Conservation (phyloP, 2,797 vertebrate species). For the Lacerta viridis region DNA sequence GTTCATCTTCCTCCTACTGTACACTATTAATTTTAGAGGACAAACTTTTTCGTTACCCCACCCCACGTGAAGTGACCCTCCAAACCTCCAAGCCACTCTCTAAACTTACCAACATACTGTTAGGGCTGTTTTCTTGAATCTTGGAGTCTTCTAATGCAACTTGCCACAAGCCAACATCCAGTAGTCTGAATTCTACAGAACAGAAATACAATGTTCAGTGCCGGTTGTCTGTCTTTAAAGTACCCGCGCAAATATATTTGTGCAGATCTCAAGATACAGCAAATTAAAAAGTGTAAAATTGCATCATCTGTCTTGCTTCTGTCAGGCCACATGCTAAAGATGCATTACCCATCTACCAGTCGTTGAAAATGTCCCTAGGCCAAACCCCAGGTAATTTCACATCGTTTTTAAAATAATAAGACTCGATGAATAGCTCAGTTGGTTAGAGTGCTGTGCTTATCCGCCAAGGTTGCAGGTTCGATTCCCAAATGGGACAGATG, state of each 20-base stretch:
- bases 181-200: background rate
- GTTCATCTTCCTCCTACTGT: background rate
- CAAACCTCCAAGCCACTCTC: background rate
- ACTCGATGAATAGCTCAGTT: too few relatives aligned
- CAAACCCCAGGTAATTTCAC: background rate
- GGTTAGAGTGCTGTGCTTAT: too few relatives aligned
- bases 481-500: too few relatives aligned
- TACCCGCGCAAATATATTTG: background rate
- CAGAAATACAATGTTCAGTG: background rate
- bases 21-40: background rate
- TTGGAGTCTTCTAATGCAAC: conserved; percentile 1
- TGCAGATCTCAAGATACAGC: background rate
- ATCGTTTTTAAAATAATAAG: too few relatives aligned
- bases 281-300: background rate
- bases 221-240: background rate
- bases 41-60: background rate
- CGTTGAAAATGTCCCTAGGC: background rate
- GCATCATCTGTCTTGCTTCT: background rate
- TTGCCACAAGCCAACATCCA: background rate
- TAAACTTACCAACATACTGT: background rate
- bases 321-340: background rate
- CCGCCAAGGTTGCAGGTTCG: too few relatives aligned
- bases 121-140: background rate
- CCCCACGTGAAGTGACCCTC: too few relatives aligned
- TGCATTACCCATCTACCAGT: background rate